A percentile compares a stretch with the other conserved stretches of the same genome.
Evolutionary conservation across 2,888 invertebrate genomes (phyloP).

Genomic region (Mythimna loreyi): DNA sequence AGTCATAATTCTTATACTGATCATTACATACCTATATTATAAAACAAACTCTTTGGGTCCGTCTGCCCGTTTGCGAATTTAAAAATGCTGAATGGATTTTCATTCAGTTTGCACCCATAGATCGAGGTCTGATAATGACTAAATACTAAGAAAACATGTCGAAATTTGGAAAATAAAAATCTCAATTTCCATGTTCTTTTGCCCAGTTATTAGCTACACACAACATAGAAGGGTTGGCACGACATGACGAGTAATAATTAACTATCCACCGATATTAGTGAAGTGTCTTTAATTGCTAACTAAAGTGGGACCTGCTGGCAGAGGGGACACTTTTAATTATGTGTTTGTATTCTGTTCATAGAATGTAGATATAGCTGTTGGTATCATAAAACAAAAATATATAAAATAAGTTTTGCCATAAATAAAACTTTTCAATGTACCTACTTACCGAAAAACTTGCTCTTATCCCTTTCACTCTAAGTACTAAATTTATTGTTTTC

Average conservation of each 20-base stretch:
- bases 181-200: constrained; percentile 13
- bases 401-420: too few species aligned
- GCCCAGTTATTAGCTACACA: constrained; percentile 17
- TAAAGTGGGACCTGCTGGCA: constrained; percentile 2
- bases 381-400: neutral
- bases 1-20: too few species aligned
- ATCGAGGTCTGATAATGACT: neutral
- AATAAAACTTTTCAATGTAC: too few species aligned
- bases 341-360: neutral
- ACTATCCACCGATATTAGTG: constrained; percentile 22
- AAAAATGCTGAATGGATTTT: too few species aligned
- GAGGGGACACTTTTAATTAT: neutral
- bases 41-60: too few species aligned
- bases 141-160: constrained; percentile 1
- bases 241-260: constrained; percentile 34
- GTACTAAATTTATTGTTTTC: too few species aligned
- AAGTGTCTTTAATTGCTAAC: constrained; percentile 34
- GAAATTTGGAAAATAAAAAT: neutral
- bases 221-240: constrained; percentile 32
- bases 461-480: too few species aligned
- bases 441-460: too few species aligned
- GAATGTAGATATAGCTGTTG: neutral
- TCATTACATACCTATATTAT: too few species aligned
- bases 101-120: too few species aligned
- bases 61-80: too few species aligned